Percentiles rank a stretch among this genome's conserved stretches.
phyloP scores from a whole-genome alignment of 37 sponge, comb jelly and placozoan genomes.

The Geodia barretti region DNA sequence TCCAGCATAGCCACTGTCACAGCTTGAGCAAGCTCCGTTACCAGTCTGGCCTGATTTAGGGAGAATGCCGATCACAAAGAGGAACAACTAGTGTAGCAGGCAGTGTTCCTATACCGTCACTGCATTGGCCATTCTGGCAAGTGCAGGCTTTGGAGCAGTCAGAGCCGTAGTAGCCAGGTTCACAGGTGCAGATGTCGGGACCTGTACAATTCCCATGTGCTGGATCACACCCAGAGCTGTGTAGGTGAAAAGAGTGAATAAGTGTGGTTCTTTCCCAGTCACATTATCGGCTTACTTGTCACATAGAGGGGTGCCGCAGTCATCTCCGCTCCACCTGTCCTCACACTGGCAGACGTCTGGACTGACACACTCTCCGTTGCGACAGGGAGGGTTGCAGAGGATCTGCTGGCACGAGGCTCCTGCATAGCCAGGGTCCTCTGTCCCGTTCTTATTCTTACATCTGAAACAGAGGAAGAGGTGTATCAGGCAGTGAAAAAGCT shows the following conservation, averaged over 20 bases:
- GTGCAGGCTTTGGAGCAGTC: slow-evolving; percentile 45
- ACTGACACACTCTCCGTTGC: slow-evolving; percentile 46
- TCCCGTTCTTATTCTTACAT: slow-evolving; percentile 23
- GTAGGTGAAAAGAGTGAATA: not conserved
- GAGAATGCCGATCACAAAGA: not conserved
- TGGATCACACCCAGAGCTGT: slow-evolving; percentile 30
- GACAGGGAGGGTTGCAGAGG: slow-evolving; percentile 63
- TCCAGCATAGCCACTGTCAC: slow-evolving; percentile 37
- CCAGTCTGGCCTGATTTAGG: slow-evolving; percentile 56
- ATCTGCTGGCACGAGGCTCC: slow-evolving; percentile 46
- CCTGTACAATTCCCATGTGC: slow-evolving; percentile 46
- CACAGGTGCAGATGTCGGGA: slow-evolving; percentile 58
- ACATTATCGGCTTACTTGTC: slow-evolving; percentile 14
- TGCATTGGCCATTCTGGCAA: slow-evolving; percentile 41
- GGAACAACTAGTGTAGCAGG: not conserved
- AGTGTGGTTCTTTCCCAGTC: not conserved
- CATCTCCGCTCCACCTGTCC: slow-evolving; percentile 33
- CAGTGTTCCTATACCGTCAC: slow-evolving; percentile 13
- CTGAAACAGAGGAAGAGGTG: not conserved
- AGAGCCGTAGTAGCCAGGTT: slow-evolving; percentile 24
- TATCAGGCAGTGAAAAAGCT: too few species aligned
- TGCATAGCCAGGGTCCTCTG: slow-evolving; percentile 51
- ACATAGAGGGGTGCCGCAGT: slow-evolving; percentile 57
- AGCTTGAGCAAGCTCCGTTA: slow-evolving; percentile 36
- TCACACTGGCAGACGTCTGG: slow-evolving; percentile 57